These are phyloP conservation scores for Guaruba guarouba DNA, from an alignment of 2,113 vertebrate species.

Conservation along the genomic window DNA sequence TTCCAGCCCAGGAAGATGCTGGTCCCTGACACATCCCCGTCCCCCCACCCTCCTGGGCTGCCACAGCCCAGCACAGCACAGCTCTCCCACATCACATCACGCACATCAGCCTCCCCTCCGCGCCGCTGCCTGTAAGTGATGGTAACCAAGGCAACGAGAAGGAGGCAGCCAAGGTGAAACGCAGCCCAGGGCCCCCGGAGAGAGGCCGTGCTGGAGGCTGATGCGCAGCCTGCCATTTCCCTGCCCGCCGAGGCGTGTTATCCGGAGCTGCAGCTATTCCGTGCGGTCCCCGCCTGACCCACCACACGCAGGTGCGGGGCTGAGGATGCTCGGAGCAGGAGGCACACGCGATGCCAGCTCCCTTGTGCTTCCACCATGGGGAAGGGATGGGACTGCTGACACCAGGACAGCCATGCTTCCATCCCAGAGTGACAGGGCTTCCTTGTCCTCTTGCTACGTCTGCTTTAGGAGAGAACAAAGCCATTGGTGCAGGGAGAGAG, in stretches of 20 bases:
- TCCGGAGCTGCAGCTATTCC: neutral
- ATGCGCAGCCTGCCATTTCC: slow-evolving; percentile 51
- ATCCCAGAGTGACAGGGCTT: accelerated
- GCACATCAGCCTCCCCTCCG: slow-evolving; percentile 28
- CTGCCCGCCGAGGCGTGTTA: slow-evolving; percentile 32
- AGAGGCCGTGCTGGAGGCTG: slow-evolving; percentile 55
- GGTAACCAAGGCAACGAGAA: slow-evolving; percentile 67
- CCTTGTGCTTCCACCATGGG: neutral
- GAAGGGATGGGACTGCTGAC: neutral
- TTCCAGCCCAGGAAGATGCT: neutral
- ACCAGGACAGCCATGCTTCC: neutral
- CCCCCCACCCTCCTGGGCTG: neutral
- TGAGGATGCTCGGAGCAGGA: neutral
- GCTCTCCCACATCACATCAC: slow-evolving; percentile 9
- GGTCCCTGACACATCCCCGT: neutral
- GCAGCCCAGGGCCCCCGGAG: slow-evolving; percentile 55
- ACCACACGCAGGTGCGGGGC: accelerated
- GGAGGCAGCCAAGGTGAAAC: slow-evolving; percentile 68
- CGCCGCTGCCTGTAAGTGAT: slow-evolving; percentile 1
- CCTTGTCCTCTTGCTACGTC: neutral
- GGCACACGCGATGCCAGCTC: neutral
- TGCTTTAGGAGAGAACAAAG: neutral
- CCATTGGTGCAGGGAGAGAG: neutral
- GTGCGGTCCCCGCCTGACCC: neutral
- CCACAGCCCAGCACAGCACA: neutral